phyloP scores from a whole-genome alignment of 1,140 invertebrate species.

The Pseudobourletiella spinata region DNA sequence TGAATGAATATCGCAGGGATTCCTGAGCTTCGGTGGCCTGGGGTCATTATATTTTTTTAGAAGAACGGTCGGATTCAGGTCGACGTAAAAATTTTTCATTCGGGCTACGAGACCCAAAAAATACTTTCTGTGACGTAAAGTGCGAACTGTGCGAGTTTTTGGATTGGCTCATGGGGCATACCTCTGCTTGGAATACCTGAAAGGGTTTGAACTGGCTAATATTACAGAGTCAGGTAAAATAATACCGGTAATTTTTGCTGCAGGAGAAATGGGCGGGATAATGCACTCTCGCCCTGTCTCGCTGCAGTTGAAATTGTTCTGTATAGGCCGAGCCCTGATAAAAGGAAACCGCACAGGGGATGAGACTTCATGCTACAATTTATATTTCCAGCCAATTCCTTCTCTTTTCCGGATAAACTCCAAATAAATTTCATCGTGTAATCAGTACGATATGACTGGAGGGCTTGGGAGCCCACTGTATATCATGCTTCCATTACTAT shows the following conservation, averaged over 20 bases:
- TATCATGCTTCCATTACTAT: conserved; percentile 8
- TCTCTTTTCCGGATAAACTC: conserved; percentile 10
- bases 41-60: no score
- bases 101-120: no score
- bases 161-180: no score
- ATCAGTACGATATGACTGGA: conserved; percentile 2
- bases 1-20: no score
- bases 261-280: conserved; percentile 1
- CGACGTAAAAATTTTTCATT: no score
- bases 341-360: not conserved
- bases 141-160: no score
- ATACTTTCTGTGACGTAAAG: no score
- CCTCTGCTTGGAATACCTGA: not conserved
- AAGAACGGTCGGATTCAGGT: no score
- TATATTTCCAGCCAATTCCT: not conserved
- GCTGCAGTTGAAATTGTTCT: conserved; percentile 5
- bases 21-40: no score
- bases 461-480: not conserved
- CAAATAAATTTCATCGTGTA: conserved; percentile 5
- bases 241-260: not conserved
- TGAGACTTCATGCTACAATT: not conserved
- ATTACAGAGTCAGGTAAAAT: not conserved
- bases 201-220: not conserved
- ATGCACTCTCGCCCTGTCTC: not conserved
- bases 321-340: conserved; percentile 5